Evolutionary conservation across 1,140 invertebrate genomes (phyloP), one percentile per base, ranked within the genome.

Genomic region (Adelges cooleyi): DNA sequence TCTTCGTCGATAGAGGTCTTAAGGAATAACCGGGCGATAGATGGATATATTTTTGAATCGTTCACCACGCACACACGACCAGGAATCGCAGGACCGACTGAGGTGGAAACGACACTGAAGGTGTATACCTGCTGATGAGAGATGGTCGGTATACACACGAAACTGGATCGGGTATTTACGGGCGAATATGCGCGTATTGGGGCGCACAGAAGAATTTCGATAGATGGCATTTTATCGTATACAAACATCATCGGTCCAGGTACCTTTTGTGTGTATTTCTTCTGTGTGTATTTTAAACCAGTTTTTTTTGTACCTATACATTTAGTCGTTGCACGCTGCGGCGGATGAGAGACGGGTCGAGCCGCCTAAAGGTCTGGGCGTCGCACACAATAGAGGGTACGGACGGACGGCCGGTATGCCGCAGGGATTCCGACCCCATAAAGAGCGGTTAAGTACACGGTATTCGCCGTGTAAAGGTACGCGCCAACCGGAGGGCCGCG

Each of bases 321-420:
- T 15, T 38, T n/a, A n/a, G n/a, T n/a, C n/a, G n/a, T n/a, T n/a
- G n/a, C n/a, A n/a, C 4, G 11, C 40, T 8, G 4, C 40, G 15
- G 10, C 5, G n/a, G 15, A 11, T n/a, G 40, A 44, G n/a, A 4
- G 40, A 44, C 40, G 29, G 3, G 36, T 23, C 23, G 27, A 44
- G 54, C 54, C 54, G 54, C 54, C 54, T 59, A 48, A 62, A 62
- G 56, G 56, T 62, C 56, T 62, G 56, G 42, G 40, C 56, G 54
- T 44, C 54, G 42, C 25, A 62, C 56, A 62, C 56, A 62, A 62
- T 62, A 22, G 22, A 56, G 9, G 18, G 38, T 53, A 5, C 15
- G 11, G 1, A 17, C 2, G 13, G 6, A 8, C 33, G 2, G 17
- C 3, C 13, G 36, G 18, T 27, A 46, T 62, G 56, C 56, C 56